Conservation (phyloP, 1,140 invertebrate species). For the Hycleus phaleratus region DNA sequence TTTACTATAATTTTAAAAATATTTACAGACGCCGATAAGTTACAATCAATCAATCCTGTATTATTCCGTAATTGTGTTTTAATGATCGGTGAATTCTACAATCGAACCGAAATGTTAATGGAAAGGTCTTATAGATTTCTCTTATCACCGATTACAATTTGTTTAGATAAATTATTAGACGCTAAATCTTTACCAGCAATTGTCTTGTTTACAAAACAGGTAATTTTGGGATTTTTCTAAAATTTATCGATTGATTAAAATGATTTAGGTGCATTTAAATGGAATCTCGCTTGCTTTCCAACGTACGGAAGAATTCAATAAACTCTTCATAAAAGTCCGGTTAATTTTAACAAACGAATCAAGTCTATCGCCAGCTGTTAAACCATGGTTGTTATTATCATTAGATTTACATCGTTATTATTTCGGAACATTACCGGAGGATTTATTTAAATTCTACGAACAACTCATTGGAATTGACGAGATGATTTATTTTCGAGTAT, state of each 20-base stretch:
- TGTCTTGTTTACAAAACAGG: conserved; percentile 26
- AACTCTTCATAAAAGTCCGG: conserved; percentile 27
- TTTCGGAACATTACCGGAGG: conserved; percentile 26
- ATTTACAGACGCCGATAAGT: conserved; percentile 16
- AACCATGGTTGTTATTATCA: conserved; percentile 31
- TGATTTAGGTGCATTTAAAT: conserved; percentile 31
- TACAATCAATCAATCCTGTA: conserved; percentile 19
- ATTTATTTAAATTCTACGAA: conserved; percentile 32
- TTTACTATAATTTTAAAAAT: too few relatives aligned
- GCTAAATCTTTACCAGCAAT: conserved; percentile 18
- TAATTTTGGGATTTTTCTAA: conserved; percentile 1
- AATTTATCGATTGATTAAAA: not conserved
- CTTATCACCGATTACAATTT: conserved; percentile 18
- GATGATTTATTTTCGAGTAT: conserved; percentile 31
- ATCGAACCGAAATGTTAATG: conserved; percentile 22
- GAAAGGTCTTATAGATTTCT: conserved; percentile 27
- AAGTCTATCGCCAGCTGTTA: conserved; percentile 21
- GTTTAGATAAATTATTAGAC: conserved; percentile 28
- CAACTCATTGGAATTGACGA: conserved; percentile 28
- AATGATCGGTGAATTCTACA: conserved; percentile 29
- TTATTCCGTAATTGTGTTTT: conserved; percentile 26
- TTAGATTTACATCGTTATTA: conserved; percentile 27
- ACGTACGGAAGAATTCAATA: conserved; percentile 23
- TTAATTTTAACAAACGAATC: conserved; percentile 18
- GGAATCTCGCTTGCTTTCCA: conserved; percentile 18